A percentile compares a stretch with the other conserved stretches of the same genome.
Evolutionary conservation across 2,113 vertebrate species (phyloP).

Genomic region (Cryptoleucopteryx plumbea): DNA sequence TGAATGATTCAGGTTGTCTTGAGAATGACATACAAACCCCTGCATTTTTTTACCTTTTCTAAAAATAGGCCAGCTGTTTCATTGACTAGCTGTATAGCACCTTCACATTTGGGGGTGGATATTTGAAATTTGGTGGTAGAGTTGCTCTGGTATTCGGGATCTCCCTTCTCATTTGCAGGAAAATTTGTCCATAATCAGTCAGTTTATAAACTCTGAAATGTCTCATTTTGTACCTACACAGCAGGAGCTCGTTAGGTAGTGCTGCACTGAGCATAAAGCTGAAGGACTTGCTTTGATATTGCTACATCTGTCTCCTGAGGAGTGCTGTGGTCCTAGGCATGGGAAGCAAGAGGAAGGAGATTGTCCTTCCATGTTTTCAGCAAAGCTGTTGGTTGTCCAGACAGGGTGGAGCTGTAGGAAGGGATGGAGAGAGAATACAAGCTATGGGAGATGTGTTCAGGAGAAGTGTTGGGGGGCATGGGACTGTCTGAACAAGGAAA

Average conservation of each 20-base stretch:
- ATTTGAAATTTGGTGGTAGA: not conserved
- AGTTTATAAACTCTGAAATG: not conserved
- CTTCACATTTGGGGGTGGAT: not conserved
- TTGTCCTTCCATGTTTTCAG: not conserved
- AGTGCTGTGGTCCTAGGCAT: not conserved
- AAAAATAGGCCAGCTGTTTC: not conserved
- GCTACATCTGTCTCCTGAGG: not conserved
- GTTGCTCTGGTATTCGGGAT: not conserved
- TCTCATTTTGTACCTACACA: not conserved
- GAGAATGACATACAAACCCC: not conserved
- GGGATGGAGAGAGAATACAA: not conserved
- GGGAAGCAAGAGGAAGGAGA: not conserved
- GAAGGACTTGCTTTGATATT: not conserved
- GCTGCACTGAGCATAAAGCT: not conserved
- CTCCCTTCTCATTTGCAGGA: not conserved
- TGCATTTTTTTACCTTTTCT: not conserved
- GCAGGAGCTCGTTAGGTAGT: not conserved
- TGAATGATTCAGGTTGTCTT: slow-evolving; percentile 12
- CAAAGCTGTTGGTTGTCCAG: not conserved
- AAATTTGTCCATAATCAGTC: not conserved
- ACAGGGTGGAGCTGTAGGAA: not conserved
- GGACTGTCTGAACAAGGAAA: not conserved
- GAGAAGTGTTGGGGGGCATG: not conserved
- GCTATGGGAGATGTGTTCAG: not conserved
- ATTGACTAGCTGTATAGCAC: not conserved